Conservation (phyloP, 1,140 invertebrate genomes). For the Ostrea edulis region DNA sequence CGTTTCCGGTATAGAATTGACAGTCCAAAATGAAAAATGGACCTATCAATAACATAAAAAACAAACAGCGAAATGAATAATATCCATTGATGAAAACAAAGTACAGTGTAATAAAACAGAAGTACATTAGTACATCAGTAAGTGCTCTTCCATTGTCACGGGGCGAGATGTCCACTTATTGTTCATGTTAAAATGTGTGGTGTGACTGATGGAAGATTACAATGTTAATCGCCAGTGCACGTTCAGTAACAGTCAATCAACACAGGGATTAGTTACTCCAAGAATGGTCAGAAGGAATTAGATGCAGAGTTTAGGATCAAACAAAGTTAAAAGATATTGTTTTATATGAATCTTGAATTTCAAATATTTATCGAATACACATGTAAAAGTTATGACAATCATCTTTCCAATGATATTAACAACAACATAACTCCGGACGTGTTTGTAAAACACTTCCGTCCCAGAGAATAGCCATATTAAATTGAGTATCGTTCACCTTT, state of each 20-base stretch:
- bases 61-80: background rate
- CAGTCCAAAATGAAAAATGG: slow-evolving; percentile 20
- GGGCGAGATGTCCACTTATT: background rate
- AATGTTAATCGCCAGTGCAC: background rate
- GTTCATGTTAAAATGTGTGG: slow-evolving; percentile 7
- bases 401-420: no score
- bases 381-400: no score
- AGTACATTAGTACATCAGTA: background rate
- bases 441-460: no score
- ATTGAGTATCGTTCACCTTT: no score
- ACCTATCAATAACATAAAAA: background rate
- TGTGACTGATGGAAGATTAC: background rate
- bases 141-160: background rate
- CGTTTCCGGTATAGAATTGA: slow-evolving; percentile 32
- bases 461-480: no score
- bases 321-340: no score
- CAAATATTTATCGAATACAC: no score
- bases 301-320: no score
- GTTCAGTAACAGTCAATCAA: background rate
- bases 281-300: no score
- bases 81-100: slow-evolving; percentile 19
- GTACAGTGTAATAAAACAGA: slow-evolving; percentile 15
- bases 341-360: no score
- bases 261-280: no score
- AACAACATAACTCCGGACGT: no score